phyloP scores from a whole-genome alignment of 2,113 vertebrate genomes.

The Mormoops blainvillei region DNA sequence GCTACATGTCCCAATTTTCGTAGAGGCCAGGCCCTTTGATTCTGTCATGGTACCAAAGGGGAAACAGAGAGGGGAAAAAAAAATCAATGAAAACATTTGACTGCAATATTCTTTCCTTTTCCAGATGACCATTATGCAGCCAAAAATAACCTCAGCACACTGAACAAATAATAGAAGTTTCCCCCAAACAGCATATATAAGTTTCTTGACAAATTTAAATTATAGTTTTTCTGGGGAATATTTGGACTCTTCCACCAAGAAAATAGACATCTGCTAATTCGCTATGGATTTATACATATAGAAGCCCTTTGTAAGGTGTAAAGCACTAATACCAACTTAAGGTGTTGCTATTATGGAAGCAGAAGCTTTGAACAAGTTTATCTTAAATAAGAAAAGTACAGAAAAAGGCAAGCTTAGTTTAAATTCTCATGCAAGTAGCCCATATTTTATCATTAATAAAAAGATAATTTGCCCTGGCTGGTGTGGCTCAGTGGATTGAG shows the following conservation, averaged over 20 bases:
- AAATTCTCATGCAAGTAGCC: slow-evolving; percentile 17
- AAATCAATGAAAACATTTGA: not conserved
- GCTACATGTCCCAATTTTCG: not conserved
- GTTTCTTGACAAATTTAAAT: slow-evolving; percentile 19
- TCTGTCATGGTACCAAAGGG: not conserved
- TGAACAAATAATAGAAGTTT: not conserved
- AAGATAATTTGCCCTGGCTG: not conserved
- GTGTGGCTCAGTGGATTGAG: too few species aligned
- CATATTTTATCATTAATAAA: slow-evolving; percentile 26
- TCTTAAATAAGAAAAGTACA: not conserved
- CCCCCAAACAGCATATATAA: not conserved
- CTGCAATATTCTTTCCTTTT: not conserved
- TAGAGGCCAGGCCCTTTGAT: not conserved
- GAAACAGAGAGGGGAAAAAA: not conserved
- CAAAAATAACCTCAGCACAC: slow-evolving; percentile 2
- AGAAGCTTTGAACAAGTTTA: not conserved
- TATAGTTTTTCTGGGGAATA: not conserved
- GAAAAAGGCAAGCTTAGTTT: slow-evolving; percentile 14
- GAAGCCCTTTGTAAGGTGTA: not conserved
- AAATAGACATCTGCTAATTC: slow-evolving; percentile 2
- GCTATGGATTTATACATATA: not conserved
- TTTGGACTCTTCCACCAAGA: not conserved
- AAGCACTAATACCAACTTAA: not conserved
- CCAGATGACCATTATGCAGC: not conserved
- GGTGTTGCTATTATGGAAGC: not conserved